Percentiles rank a stretch among this genome's conserved stretches.
Evolutionary conservation across 2,888 invertebrate genomes (phyloP).

Genomic region (Caenorhabditis imperialis): DNA sequence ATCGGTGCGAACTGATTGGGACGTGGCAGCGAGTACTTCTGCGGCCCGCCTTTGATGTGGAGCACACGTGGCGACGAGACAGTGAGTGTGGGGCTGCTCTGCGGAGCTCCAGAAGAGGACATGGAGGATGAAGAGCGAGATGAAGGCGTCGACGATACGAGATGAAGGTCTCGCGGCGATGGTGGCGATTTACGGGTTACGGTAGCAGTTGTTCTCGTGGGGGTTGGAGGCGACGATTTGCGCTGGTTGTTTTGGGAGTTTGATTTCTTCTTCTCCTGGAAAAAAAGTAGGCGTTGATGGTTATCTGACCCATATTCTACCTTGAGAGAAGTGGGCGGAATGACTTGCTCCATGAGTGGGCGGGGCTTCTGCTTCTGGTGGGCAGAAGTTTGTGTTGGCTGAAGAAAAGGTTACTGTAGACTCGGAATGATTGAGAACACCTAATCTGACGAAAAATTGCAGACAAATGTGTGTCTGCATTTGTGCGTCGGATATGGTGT

Average conservation of each 20-base stretch:
- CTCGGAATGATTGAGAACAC: not conserved
- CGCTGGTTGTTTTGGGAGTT: slow-evolving; percentile 7
- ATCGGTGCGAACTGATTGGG: slow-evolving; percentile 56
- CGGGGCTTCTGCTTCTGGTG: slow-evolving; percentile 54
- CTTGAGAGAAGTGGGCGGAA: slow-evolving; percentile 54
- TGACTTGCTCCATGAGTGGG: slow-evolving; percentile 58
- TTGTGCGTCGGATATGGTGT: too few relatives aligned
- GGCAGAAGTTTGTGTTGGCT: slow-evolving; percentile 34
- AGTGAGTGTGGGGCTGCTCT: slow-evolving; percentile 24
- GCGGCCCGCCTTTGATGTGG: slow-evolving; percentile 33
- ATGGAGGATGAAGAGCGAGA: slow-evolving; percentile 53
- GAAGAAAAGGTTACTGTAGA: slow-evolving; percentile 1
- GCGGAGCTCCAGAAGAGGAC: slow-evolving; percentile 22
- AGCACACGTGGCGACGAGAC: slow-evolving; percentile 45
- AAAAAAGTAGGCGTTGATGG: not conserved
- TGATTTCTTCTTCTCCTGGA: slow-evolving; percentile 36
- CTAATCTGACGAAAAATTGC: not conserved
- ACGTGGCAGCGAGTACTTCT: slow-evolving; percentile 48
- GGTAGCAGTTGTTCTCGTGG: not conserved
- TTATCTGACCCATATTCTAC: not conserved
- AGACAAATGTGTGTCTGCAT: too few relatives aligned
- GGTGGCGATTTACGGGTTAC: slow-evolving; percentile 10
- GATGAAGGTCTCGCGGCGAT: slow-evolving; percentile 43
- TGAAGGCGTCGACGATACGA: slow-evolving; percentile 45
- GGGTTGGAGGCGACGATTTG: not conserved